A percentile compares a stretch with the other conserved stretches of the same genome.
Conservation (phyloP, 2,888 invertebrate genomes). For the Apodemia duryi region DNA sequence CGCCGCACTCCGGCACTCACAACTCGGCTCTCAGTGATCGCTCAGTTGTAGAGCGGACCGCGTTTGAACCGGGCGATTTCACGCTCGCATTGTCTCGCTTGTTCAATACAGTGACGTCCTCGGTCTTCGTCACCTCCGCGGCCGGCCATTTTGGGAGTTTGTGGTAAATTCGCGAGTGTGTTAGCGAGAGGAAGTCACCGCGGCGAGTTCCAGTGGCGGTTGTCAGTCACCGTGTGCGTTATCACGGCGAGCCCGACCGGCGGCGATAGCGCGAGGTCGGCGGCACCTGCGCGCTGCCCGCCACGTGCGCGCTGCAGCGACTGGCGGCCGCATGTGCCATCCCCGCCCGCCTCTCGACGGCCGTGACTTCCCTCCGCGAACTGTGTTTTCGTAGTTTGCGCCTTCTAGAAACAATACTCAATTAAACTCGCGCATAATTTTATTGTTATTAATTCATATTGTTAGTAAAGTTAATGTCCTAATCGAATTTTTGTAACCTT, state of each 20-base stretch:
- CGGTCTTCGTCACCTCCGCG: slow-evolving; percentile 29
- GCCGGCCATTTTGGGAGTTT: slow-evolving; percentile 56
- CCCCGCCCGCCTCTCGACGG: slow-evolving; percentile 30
- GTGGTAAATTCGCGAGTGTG: slow-evolving; percentile 54
- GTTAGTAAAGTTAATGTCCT: too few species aligned
- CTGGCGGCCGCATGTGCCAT: slow-evolving; percentile 26
- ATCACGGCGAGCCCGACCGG: slow-evolving; percentile 72
- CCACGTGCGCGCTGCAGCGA: slow-evolving; percentile 60
- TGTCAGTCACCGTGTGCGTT: slow-evolving; percentile 41
- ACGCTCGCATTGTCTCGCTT: slow-evolving; percentile 34
- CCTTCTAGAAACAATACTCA: slow-evolving; percentile 26
- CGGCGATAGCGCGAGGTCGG: slow-evolving; percentile 66
- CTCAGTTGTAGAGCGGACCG: slow-evolving; percentile 74
- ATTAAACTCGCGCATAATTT: background rate
- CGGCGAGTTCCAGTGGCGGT: slow-evolving; percentile 50
- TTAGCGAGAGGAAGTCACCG: slow-evolving; percentile 61
- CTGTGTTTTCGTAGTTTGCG: slow-evolving; percentile 27
- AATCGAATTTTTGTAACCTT: too few species aligned
- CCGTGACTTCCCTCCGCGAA: slow-evolving; percentile 30
- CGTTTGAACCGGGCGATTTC: slow-evolving; percentile 61
- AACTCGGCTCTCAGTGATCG: slow-evolving; percentile 31
- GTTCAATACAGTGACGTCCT: slow-evolving; percentile 27
- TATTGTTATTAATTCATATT: too few species aligned
- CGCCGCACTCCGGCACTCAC: slow-evolving; percentile 32
- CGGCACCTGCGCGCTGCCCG: slow-evolving; percentile 65